Percentiles rank a stretch among this genome's conserved stretches.
Evolutionary conservation across 2,113 vertebrate species (phyloP).

Genomic region (Alethe diademata): DNA sequence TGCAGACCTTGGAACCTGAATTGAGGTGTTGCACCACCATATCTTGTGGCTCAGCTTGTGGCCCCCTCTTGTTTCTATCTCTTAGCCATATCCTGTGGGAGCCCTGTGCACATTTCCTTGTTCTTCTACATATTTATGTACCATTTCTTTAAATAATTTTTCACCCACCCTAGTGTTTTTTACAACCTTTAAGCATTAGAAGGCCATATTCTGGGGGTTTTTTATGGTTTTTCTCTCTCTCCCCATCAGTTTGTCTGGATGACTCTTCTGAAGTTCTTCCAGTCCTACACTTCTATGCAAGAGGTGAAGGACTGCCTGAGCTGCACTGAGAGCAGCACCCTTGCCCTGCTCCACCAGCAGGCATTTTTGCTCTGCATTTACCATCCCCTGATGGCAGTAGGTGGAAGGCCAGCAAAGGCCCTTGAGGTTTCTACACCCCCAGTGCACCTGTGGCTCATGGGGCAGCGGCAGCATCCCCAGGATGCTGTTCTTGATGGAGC

Average conservation of each 20-base stretch:
- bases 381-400: neutral
- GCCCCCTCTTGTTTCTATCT: neutral
- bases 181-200: neutral
- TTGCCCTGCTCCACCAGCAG: neutral
- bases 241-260: neutral
- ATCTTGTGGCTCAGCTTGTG: neutral
- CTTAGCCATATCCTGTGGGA: neutral
- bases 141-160: neutral
- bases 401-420: neutral
- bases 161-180: neutral
- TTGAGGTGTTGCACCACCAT: neutral
- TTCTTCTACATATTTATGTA: neutral
- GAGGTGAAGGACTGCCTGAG: neutral
- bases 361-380: neutral
- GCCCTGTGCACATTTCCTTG: neutral
- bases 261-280: neutral
- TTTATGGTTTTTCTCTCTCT: neutral
- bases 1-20: neutral
- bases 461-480: neutral
- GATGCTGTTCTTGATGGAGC: neutral
- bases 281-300: neutral
- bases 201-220: accelerated
- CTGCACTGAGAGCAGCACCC: neutral
- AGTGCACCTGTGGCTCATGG: neutral
- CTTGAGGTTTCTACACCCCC: neutral